A percentile compares a stretch with the other conserved stretches of the same genome.
Evolutionary conservation across 2,888 invertebrate genomes (phyloP).

Genomic region (Drosophila hawaiiensis): DNA sequence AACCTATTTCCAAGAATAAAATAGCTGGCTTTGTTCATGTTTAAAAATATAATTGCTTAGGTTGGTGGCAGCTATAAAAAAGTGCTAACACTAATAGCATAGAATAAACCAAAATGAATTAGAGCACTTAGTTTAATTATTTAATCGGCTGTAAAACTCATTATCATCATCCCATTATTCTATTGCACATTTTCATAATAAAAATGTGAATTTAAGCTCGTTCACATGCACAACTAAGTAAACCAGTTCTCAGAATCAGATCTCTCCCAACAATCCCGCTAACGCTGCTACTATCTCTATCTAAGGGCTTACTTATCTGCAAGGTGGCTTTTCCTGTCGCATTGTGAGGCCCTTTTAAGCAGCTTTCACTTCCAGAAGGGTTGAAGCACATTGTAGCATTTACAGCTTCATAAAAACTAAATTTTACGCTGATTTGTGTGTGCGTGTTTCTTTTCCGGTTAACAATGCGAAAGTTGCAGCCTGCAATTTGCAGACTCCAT

Average conservation of each 20-base stretch:
- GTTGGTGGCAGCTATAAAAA: background rate
- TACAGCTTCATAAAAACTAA: conserved; percentile 70
- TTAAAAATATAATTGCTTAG: background rate
- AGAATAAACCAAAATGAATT: background rate
- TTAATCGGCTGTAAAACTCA: background rate
- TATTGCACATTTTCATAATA: conserved; percentile 3
- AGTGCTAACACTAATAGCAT: background rate
- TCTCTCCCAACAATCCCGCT: background rate
- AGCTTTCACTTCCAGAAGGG: conserved; percentile 33
- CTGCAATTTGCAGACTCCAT: conserved; percentile 51
- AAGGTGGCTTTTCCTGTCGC: conserved; percentile 1
- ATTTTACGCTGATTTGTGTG: conserved; percentile 73
- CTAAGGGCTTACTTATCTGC: background rate
- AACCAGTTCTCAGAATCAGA: background rate
- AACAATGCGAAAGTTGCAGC: conserved; percentile 41
- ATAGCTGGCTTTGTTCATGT: background rate
- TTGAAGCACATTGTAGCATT: conserved; percentile 64
- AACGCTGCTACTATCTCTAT: background rate
- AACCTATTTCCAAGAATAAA: background rate
- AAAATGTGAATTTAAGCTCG: background rate
- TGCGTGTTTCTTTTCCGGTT: conserved; percentile 23
- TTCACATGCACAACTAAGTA: background rate
- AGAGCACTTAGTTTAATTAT: background rate
- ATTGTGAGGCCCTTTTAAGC: background rate
- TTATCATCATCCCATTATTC: background rate